Evolutionary conservation across 2,797 vertebrate genomes (phyloP), one percentile per base, ranked within the genome.

Genomic region (Botia kubotai): DNA sequence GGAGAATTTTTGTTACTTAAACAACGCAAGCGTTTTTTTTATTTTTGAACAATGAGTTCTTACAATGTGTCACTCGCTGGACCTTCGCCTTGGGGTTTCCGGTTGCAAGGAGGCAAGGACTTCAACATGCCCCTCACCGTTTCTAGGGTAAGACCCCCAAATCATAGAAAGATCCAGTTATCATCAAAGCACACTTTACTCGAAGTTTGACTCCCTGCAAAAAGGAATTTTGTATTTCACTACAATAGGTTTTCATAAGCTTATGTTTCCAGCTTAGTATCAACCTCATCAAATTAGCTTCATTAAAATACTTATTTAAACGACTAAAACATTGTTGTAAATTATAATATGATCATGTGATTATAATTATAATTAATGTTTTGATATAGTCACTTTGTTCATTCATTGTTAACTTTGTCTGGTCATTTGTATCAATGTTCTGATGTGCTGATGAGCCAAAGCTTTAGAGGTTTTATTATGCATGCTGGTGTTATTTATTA

Each of bases 121-220:
- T 99, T 99, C 96, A 99, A 99, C 91, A 98, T 97, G 97, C 98
- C 97, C 3, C 94, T 99, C 88, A 98, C 97, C 90, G 96, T 98
- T 93, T 99, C 97, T 89, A 95, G 96, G 94, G 95, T 97, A 93
- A 96, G 95, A 72, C 58, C 69, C 26, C 50, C 19, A 68, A 81
- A 80, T 52, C 57, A 26, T 57, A 50, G 23, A 11, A 23, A 57
- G 4, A 63, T 11, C 57, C 21, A 33, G 23, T 19, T 2, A 52
- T 52, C 13, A 33, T 23, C 39, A 58, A 13, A 2, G 23, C 55
- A 76, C n/a, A 0, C 0, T 33, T 73, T 53, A 67, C 6, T 50
- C 2, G 3, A 5, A 60, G 2, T 62, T 21, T 46, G 4, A 26
- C 14, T 43, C 14, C 7, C 57, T 62, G 26, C 7, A 6, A 60